Percentiles rank a stretch among this genome's conserved stretches.
Conservation (phyloP, 2,113 vertebrate genomes). For the Bothrops jararaca region DNA sequence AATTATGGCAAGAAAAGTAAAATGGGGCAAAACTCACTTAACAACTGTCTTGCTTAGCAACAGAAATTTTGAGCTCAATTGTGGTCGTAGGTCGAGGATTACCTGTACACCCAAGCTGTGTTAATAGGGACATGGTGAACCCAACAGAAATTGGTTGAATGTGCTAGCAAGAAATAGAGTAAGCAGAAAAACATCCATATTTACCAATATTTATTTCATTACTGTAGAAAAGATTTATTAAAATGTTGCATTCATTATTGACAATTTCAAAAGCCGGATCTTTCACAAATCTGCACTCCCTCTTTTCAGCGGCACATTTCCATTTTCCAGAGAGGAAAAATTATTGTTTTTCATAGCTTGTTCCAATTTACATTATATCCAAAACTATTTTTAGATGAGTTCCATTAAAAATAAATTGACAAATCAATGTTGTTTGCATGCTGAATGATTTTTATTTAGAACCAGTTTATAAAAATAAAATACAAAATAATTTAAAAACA, state of each 20-base stretch:
- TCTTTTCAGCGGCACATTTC: slow-evolving; percentile 2
- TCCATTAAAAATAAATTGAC: slow-evolving; percentile 34
- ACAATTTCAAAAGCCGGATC: slow-evolving; percentile 2
- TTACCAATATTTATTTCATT: slow-evolving; percentile 20
- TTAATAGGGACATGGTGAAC: background rate
- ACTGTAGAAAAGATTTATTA: background rate
- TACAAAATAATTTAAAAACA: slow-evolving; percentile 99
- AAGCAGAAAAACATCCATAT: slow-evolving; percentile 24
- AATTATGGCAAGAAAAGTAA: background rate
- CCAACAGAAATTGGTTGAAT: background rate
- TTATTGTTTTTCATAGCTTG: slow-evolving; percentile 19
- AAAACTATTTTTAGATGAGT: slow-evolving; percentile 11
- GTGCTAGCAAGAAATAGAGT: background rate
- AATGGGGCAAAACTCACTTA: background rate
- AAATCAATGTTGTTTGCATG: slow-evolving; percentile 82
- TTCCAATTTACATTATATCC: background rate
- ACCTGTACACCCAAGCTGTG: background rate
- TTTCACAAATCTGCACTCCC: background rate
- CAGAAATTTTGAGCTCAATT: background rate
- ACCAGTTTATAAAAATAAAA: slow-evolving; percentile 99
- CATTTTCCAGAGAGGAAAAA: background rate
- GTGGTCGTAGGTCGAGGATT: background rate
- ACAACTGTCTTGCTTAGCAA: background rate
- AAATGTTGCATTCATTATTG: slow-evolving; percentile 16
- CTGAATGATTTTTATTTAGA: slow-evolving; percentile 98